Evolutionary conservation across 2,113 vertebrate genomes (phyloP).

Genomic region (Neolamprologus longior): DNA sequence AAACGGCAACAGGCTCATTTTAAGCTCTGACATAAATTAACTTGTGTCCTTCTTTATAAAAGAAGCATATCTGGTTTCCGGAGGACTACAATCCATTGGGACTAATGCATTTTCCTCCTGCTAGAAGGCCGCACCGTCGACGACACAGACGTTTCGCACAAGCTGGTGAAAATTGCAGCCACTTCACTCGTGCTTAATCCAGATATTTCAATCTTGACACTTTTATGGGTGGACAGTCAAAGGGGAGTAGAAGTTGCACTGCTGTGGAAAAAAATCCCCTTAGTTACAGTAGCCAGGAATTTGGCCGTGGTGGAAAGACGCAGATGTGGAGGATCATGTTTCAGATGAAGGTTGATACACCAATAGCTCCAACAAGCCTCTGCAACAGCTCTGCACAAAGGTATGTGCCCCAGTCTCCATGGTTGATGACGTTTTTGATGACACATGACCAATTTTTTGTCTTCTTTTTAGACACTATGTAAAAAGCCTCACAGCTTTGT

Average conservation of each 20-base stretch:
- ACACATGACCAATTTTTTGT: constrained; percentile 6
- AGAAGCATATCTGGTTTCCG: constrained; percentile 66
- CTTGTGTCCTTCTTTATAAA: constrained; percentile 63
- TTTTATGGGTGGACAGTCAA: constrained; percentile 69
- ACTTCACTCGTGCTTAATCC: constrained; percentile 56
- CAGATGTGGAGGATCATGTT: constrained; percentile 73
- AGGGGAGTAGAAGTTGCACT: constrained; percentile 48
- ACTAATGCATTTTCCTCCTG: constrained; percentile 75
- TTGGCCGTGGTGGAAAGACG: constrained; percentile 29
- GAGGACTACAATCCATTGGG: constrained; percentile 2
- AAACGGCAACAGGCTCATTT: constrained; percentile 53
- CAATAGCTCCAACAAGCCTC: constrained; percentile 51
- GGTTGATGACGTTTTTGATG: constrained; percentile 6
- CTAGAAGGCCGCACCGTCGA: constrained; percentile 2
- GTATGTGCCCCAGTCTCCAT: constrained; percentile 35
- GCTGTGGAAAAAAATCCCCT: constrained; percentile 60
- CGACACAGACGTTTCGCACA: constrained; percentile 44
- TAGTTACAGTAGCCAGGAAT: constrained; percentile 71
- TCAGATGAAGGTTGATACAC: constrained; percentile 50
- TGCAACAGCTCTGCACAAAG: constrained; percentile 24
- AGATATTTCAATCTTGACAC: constrained; percentile 70
- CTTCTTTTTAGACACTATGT: neutral
- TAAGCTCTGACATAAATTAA: constrained; percentile 69
- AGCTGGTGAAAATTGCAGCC: constrained; percentile 53
- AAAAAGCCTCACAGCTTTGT: neutral